phyloP scores from a whole-genome alignment of 53 echinoderm and acorn worm species.

The Paelopatides confundens region DNA sequence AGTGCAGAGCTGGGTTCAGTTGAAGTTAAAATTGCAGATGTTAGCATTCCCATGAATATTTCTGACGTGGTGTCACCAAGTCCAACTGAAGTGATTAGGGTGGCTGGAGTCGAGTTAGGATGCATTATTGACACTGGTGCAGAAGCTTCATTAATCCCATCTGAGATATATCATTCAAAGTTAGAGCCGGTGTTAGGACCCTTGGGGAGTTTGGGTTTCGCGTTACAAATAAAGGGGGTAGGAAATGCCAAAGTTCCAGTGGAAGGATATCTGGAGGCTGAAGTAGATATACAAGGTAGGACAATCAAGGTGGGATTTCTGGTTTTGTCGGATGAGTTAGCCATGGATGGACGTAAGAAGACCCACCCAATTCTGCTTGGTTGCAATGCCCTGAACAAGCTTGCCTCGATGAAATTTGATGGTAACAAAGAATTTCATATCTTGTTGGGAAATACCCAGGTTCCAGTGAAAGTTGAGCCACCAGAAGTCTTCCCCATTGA shows the following conservation, averaged over 20 bases:
- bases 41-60: background rate
- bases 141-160: constrained; percentile 1
- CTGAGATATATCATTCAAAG: constrained; percentile 37
- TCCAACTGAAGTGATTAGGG: constrained; percentile 32
- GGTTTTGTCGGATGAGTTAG: constrained; percentile 18
- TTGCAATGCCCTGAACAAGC: constrained; percentile 35
- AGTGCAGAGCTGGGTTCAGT: background rate
- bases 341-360: no score
- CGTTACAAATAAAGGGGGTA: constrained; percentile 48
- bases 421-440: background rate
- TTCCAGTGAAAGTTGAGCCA: background rate
- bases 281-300: constrained; percentile 13
- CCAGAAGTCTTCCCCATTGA: background rate
- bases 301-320: constrained; percentile 40
- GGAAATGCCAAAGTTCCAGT: constrained; percentile 30
- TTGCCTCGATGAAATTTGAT: background rate
- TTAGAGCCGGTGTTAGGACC: constrained; percentile 23
- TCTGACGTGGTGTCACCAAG: constrained; percentile 19
- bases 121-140: constrained; percentile 55
- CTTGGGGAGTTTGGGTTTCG: background rate
- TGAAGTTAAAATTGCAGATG: no score
- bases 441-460: no score
- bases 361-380: constrained; percentile 33
- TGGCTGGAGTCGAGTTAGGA: constrained; percentile 37
- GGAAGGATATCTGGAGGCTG: constrained; percentile 39